Evolutionary conservation across 2,797 vertebrate genomes (phyloP), one percentile per base, ranked within the genome.

Genomic region (Pipistrellus pipistrellus): DNA sequence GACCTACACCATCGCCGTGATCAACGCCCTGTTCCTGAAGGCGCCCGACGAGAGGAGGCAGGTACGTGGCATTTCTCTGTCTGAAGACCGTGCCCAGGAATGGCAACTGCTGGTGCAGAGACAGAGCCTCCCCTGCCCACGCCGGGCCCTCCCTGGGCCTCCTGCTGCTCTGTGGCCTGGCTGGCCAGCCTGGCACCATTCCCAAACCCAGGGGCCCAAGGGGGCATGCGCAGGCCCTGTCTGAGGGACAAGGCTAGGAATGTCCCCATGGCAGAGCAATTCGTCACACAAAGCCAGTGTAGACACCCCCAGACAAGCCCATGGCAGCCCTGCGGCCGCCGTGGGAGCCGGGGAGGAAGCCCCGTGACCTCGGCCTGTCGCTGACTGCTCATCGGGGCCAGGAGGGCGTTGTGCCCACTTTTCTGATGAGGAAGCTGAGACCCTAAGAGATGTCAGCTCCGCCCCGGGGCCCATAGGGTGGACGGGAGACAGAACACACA

Each of bases 11-110:
- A 99, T 99, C 69, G 99, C 99, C 0, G 99, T 99, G 96, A 99
- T 99, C 98, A 99, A 99, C 51, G 99, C 99, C 30, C 98, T 99
- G 94, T 99, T 99, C 97, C 99, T 99, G 90, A 99, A 99, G 98
- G 99, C 99, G 38, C 99, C 99, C 0, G 99, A 99, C 97, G 99
- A 99, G 96, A 99, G 99, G 98, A 99, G 99, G 98, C 99, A 99
- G 99, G 99, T 99, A 94, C 97, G 98, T 91, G 53, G 8, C 11
- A 46, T 38, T 48, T 81, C 72, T 68, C 23, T 20, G 59, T 75
- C 21, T 17, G n/a, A 32, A 4, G 8, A 23, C 25, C 11, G 3
- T 30, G 10, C 27, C 27, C 41, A 12, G 41, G 41, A 62, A 27
- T 9, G 44, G 59, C 38, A 48, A 11, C 10, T 66, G 76, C 21